Percentiles rank a stretch among this genome's conserved stretches.
Evolutionary conservation across 2,113 vertebrate species (phyloP).

Genomic region (Oreochromis niloticus): DNA sequence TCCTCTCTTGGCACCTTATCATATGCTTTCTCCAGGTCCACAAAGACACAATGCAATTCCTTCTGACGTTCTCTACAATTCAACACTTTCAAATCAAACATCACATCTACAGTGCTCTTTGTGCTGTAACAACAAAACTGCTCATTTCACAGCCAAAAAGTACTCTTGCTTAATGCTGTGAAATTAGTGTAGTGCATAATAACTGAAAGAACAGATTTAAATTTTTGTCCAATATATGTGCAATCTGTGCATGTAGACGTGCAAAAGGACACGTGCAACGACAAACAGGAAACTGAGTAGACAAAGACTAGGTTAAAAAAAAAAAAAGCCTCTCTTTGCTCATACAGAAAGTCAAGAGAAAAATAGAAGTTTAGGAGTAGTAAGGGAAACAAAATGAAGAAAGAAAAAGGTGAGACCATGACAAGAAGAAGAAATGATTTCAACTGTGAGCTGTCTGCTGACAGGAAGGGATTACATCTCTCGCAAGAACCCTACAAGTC

Average conservation of each 20-base stretch:
- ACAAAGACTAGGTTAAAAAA: background rate
- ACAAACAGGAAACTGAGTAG: background rate
- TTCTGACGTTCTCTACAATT: background rate
- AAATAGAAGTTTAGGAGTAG: background rate
- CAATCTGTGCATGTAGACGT: background rate
- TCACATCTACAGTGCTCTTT: background rate
- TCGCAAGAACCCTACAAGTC: slow-evolving; percentile 8
- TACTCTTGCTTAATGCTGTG: background rate
- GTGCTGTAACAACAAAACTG: background rate
- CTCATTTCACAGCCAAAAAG: background rate
- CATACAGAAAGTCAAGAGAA: background rate
- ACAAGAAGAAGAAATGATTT: background rate
- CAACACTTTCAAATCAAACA: background rate
- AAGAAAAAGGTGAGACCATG: background rate
- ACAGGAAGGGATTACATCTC: slow-evolving; percentile 47
- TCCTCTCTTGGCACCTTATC: background rate
- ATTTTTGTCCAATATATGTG: background rate
- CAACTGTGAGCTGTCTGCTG: slow-evolving; percentile 4
- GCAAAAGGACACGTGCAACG: background rate
- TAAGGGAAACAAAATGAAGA: background rate
- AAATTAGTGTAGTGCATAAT: background rate
- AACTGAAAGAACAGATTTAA: background rate
- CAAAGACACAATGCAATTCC: background rate
- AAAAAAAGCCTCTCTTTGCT: background rate
- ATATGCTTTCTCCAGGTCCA: background rate